Evolutionary conservation across 2,113 vertebrate species (phyloP).

Genomic region (Actinemys pallida): DNA sequence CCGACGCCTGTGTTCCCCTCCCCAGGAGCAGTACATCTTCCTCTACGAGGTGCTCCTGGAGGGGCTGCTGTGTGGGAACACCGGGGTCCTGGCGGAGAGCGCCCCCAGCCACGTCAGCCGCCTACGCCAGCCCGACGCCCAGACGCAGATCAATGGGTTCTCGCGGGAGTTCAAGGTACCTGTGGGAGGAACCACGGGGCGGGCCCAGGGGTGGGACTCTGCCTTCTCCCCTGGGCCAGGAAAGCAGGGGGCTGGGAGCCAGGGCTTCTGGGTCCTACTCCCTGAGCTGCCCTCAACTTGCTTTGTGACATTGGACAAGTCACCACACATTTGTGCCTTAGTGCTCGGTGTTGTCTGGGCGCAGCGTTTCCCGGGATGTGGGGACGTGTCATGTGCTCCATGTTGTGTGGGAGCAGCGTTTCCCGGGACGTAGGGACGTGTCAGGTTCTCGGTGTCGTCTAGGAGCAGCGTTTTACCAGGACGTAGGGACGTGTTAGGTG

Average conservation of each 20-base stretch:
- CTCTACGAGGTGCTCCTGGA: conserved; percentile 65
- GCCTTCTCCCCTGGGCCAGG: neutral
- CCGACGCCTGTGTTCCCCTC: accelerated
- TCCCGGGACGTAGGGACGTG: too few species aligned
- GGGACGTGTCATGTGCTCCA: too few species aligned
- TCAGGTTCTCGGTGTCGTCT: too few species aligned
- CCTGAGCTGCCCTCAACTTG: too few species aligned
- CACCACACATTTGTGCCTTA: too few species aligned
- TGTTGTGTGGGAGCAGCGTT: too few species aligned
- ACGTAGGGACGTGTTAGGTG: too few species aligned
- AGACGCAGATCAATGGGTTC: neutral
- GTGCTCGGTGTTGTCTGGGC: too few species aligned
- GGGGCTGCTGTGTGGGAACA: conserved; percentile 65
- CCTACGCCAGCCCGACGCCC: neutral
- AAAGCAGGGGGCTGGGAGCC: neutral
- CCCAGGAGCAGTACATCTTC: conserved; percentile 75
- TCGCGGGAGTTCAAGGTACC: conserved; percentile 74
- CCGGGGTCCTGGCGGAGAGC: conserved; percentile 20
- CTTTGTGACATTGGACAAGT: too few species aligned
- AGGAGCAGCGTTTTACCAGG: too few species aligned
- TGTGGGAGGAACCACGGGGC: neutral
- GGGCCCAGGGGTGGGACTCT: neutral
- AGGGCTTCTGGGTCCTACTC: neutral
- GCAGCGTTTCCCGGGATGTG: too few species aligned
- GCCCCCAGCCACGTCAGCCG: neutral